phyloP scores from a whole-genome alignment of 1,140 invertebrate species.

The Bombus polaris region DNA sequence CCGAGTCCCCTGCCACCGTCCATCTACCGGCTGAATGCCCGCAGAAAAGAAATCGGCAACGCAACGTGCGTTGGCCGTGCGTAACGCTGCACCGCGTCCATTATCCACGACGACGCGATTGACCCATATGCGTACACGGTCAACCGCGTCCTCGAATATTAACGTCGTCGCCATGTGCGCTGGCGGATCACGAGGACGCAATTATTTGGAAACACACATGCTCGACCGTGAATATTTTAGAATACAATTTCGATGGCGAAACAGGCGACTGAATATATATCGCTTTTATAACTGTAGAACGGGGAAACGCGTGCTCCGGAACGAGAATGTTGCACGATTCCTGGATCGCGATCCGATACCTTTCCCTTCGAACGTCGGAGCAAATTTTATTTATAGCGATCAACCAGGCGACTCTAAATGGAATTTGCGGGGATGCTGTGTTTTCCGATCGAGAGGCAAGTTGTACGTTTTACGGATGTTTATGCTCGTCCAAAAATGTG shows the following conservation, averaged over 20 bases:
- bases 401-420: neutral
- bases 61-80: neutral
- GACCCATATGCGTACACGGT: neutral
- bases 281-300: neutral
- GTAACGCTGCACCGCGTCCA: neutral
- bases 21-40: too few relatives aligned
- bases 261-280: neutral
- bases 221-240: conserved; percentile 18
- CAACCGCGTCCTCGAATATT: neutral
- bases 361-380: too few relatives aligned
- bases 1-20: too few relatives aligned
- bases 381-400: neutral
- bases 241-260: conserved; percentile 5
- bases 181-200: neutral
- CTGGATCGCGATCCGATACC: too few relatives aligned
- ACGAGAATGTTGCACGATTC: neutral
- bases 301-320: too few relatives aligned
- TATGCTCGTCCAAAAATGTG: neutral
- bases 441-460: neutral
- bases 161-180: neutral
- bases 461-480: neutral
- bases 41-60: too few relatives aligned
- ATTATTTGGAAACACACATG: conserved; percentile 7
- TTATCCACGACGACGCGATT: neutral
- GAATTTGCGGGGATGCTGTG: neutral